Percentiles rank a stretch among this genome's conserved stretches.
Conservation (phyloP, 1,140 invertebrate species). For the Uloborus diversus region DNA sequence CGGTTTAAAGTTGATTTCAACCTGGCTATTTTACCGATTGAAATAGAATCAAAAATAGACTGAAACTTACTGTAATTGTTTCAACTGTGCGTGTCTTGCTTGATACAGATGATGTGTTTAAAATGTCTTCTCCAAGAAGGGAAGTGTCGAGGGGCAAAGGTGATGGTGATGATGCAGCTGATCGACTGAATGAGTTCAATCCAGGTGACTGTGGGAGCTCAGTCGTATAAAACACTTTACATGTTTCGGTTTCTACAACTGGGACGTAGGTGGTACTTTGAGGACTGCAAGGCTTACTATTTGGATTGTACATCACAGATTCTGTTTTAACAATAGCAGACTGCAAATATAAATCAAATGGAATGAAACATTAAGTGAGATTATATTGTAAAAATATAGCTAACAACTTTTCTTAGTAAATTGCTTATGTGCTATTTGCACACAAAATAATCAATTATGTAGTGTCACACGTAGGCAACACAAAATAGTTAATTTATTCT, state of each 20-base stretch:
- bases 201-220: constrained; percentile 31
- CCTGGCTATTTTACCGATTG: no score
- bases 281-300: constrained; percentile 60
- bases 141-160: constrained; percentile 35
- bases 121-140: constrained; percentile 40
- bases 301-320: constrained; percentile 72
- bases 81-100: constrained; percentile 95
- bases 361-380: neutral
- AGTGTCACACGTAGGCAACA: no score
- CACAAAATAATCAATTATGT: no score
- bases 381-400: neutral
- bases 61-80: constrained; percentile 84
- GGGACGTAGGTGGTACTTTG: constrained; percentile 73
- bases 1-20: no score
- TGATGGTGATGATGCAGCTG: constrained; percentile 25
- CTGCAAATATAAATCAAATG: constrained; percentile 5
- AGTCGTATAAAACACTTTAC: constrained; percentile 72
- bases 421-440: neutral
- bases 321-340: constrained; percentile 76
- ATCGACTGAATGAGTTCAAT: constrained; percentile 13
- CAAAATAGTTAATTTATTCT: no score
- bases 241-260: constrained; percentile 76
- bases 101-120: constrained; percentile 80
- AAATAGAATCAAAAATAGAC: no score
- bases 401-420: neutral